phyloP scores from a whole-genome alignment of 2,888 invertebrate species.

The Eilema sororculum region DNA sequence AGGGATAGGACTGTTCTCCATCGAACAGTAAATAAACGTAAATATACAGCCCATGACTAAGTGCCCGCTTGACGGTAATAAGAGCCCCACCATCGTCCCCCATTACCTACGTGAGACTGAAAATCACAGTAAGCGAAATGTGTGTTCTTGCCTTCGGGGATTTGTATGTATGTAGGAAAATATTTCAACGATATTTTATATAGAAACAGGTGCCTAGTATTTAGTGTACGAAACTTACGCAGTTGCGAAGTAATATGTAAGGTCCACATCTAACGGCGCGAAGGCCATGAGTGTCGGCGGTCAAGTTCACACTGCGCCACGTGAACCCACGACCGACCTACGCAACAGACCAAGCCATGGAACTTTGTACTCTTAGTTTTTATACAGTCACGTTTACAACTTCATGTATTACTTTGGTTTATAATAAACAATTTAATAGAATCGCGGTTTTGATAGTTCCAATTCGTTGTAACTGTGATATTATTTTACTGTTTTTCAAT shows the following conservation, averaged over 20 bases:
- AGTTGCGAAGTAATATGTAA: not conserved
- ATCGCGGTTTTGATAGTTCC: not conserved
- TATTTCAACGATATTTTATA: not conserved
- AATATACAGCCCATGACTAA: no score
- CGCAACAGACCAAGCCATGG: constrained; percentile 40
- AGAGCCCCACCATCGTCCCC: no score
- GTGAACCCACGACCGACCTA: constrained; percentile 36
- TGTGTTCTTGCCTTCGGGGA: no score
- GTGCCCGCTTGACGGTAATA: no score
- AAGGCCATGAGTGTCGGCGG: constrained; percentile 43
- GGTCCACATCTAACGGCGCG: constrained; percentile 27
- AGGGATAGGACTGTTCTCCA: no score
- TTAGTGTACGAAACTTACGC: constrained; percentile 1
- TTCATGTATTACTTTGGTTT: not conserved
- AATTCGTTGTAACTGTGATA: not conserved
- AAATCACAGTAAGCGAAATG: no score
- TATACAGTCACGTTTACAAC: constrained; percentile 18
- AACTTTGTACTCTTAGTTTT: constrained; percentile 29
- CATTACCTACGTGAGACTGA: no score
- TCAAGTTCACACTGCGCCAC: constrained; percentile 47
- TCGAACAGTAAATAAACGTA: no score
- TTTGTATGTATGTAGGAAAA: not conserved
- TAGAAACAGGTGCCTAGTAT: not conserved
- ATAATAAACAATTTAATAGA: not conserved
- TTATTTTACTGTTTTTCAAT: not conserved